These are phyloP conservation scores for Corythoichthys intestinalis DNA, from an alignment of 2,113 vertebrate species.

Conservation along the genomic window DNA sequence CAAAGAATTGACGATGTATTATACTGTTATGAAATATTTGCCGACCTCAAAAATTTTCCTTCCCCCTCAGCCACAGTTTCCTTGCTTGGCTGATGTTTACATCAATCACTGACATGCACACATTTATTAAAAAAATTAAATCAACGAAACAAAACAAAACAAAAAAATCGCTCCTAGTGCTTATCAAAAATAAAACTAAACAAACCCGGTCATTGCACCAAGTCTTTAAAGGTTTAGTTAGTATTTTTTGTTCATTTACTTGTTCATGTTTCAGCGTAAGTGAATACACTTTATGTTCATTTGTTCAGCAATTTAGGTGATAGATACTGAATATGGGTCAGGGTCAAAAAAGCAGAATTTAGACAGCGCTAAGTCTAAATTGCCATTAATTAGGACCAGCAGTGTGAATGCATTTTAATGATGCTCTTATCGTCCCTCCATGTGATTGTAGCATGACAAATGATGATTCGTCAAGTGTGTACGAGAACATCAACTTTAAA, in stretches of 20 bases:
- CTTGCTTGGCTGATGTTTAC: no score
- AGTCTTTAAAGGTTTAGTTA: no score
- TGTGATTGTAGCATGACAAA: slow-evolving; percentile 68
- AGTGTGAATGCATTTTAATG: neutral
- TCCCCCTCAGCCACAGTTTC: no score
- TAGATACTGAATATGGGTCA: neutral
- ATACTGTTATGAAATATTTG: no score
- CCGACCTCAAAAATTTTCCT: no score
- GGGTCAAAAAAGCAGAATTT: neutral
- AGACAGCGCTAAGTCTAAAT: neutral
- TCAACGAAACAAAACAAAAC: no score
- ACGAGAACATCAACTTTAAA: slow-evolving; percentile 87
- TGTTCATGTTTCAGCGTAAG: neutral
- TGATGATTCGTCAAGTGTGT: slow-evolving; percentile 80
- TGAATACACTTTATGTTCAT: neutral
- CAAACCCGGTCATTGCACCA: no score
- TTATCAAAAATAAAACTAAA: no score
- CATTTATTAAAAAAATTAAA: no score
- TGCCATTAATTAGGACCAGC: neutral
- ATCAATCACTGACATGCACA: no score
- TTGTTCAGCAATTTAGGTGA: neutral
- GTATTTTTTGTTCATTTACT: neutral
- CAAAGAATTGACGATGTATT: no score
- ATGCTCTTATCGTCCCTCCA: neutral
- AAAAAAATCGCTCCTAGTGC: no score